Evolutionary conservation across 2,797 vertebrate genomes (phyloP), one percentile per base, ranked within the genome.

Genomic region (Oophaga sylvatica): DNA sequence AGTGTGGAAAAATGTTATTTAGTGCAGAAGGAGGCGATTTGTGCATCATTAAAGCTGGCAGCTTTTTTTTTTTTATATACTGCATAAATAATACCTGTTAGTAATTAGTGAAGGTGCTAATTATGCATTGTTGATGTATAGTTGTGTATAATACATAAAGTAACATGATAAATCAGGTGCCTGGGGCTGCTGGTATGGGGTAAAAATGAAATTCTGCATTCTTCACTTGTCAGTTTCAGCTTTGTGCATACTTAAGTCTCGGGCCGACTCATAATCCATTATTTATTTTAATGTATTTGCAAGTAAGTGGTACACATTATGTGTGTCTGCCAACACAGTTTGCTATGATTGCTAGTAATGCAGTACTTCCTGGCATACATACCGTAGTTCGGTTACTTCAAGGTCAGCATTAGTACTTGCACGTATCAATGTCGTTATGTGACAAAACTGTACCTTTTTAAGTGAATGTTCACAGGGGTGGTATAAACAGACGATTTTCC

Each of bases 211-310:
- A 20, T 31, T 62, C n/a, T 65, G 41, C 63, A 77, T 77, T 77
- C 48, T 85, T 35, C 65, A 53, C 57, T 78, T 78, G 73, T 77
- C 76, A 48, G 20, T 77, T 53, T 53, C 22, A 53, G 15, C 22
- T 31, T 29, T 78, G 76, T 80, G 62, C 53, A 67, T 86, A 35
- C 16, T n/a, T 5, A 80, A 60, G 62, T 85, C 57, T 84, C 80
- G 63, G 35, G 81, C 73, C 15, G 48, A 35, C 48, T 85, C 60
- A 86, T 59, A 81, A 41, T 87, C 63, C 77, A 83, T 87, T 79
- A 86, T 86, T 89, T 73, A 89, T 87, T 83, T 73, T 89, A 87
- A 89, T 86, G 84, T 83, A 77, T 83, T 86, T 89, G 84, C 84
- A 86, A 89, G 80, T 68, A 68, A 87, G 57, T 78, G 75, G 65